Base-by-base conservation (phyloP, 1,140 invertebrate species). In the Drosophila melanica region DNA sequence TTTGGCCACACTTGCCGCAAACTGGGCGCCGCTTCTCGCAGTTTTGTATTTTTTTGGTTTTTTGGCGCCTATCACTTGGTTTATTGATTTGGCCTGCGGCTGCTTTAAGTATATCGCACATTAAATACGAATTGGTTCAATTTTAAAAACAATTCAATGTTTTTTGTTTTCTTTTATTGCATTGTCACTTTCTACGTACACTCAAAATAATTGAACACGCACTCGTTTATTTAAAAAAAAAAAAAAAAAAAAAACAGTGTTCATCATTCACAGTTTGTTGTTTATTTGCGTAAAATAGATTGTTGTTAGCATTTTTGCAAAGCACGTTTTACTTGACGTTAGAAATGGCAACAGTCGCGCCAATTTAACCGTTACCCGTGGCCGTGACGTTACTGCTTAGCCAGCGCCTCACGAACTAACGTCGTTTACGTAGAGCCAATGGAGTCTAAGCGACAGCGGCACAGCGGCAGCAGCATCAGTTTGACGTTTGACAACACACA, bases 361-460 rank as follows among this genome's bases (percentile, higher is more conserved):
- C 7, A 42, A 16, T 14, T 50, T 42, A 42, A 20, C 35, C 6
- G 20, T 50, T 71, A 65, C 59, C 69, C 79, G 76, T 33, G 23
- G 48, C 71, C 60, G 74, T 62, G 71, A 81, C 76, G 62, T 81
- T 87, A 79, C 74, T 70, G 75, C 68, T 70, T 63, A 79, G 78
- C 67, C 65, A 81, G 82, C 73, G 82, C 78, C 78, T 79, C 82
- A 86, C 82, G 65, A 87, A 87, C 82, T 87, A 67, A 86, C 67
- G 53, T n/a, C 62, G 44, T 41, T 62, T 54, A 60, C 18, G 41
- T 41, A 5, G 67, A 45, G 66, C 16, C 12, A 27, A 18, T 44
- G n/a, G n/a, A 51, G 20, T 20, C 20, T 35, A n/a, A 64, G 68
- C 62, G 37, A 41, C 48, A 20, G 54, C 70, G 39, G 48, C 57